phyloP scores from a whole-genome alignment of 2,797 vertebrate species.

The Leptoclinus maculatus region DNA sequence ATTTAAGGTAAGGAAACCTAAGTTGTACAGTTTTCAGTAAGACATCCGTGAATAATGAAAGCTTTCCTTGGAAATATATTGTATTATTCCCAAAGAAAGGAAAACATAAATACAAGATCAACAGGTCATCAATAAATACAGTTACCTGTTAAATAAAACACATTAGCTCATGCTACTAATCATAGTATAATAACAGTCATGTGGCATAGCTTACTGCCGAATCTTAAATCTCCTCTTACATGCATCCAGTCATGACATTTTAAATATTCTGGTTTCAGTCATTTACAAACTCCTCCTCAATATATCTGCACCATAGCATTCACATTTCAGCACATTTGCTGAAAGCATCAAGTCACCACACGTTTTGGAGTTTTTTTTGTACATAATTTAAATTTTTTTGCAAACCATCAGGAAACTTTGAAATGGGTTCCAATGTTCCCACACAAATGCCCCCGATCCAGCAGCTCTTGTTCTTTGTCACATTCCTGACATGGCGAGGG shows the following conservation, averaged over 20 bases:
- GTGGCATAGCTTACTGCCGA: too few relatives aligned
- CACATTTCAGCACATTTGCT: not conserved
- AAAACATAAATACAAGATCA: not conserved
- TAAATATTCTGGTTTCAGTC: not conserved
- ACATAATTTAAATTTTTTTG: not conserved
- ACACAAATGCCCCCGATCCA: not conserved
- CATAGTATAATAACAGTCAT: not conserved
- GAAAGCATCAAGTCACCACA: not conserved
- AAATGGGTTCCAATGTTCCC: conserved; percentile 24
- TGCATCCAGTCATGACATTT: too few relatives aligned
- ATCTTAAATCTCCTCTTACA: not conserved
- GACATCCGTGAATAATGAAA: not conserved
- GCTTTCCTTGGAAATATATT: not conserved
- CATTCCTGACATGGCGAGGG: conserved; percentile 51
- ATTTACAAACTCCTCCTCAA: not conserved
- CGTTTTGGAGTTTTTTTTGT: not conserved
- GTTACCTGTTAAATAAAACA: not conserved
- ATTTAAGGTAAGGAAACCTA: not conserved
- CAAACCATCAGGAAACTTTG: conserved; percentile 12
- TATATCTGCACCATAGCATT: not conserved
- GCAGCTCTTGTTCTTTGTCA: conserved; percentile 48
- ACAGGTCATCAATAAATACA: not conserved
- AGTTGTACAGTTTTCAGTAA: not conserved
- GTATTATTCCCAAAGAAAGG: not conserved
- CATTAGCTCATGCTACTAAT: not conserved